Percentiles rank a stretch among this genome's conserved stretches.
Evolutionary conservation across 2,113 vertebrate genomes (phyloP).

Genomic region (Sclerurus mexicanus): DNA sequence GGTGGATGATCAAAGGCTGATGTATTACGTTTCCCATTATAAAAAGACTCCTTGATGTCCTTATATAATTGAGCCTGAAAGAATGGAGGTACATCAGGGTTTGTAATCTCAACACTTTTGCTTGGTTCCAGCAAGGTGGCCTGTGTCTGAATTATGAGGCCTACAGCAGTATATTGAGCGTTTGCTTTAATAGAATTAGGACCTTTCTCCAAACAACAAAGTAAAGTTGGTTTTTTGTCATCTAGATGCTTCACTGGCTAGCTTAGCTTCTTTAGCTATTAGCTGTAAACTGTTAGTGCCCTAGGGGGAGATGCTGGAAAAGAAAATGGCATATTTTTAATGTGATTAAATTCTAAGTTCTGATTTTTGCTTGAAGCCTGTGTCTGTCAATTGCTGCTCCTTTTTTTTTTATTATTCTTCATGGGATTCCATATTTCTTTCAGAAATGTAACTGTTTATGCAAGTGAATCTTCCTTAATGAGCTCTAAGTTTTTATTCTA

Average conservation of each 20-base stretch:
- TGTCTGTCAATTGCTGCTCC: slow-evolving; percentile 71
- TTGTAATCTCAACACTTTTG: not conserved
- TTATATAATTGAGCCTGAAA: not conserved
- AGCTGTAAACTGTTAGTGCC: slow-evolving; percentile 59
- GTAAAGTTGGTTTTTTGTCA: not conserved
- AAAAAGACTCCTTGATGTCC: not conserved
- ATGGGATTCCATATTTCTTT: slow-evolving; percentile 70
- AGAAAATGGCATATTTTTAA: slow-evolving; percentile 55
- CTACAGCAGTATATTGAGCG: not conserved
- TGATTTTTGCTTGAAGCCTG: slow-evolving; percentile 72
- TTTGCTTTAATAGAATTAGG: not conserved
- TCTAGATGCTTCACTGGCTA: not conserved
- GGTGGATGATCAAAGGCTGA: not conserved
- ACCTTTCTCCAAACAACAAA: not conserved
- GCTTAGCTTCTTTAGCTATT: slow-evolving; percentile 35
- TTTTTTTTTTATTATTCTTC: slow-evolving; percentile 51
- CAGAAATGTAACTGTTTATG: slow-evolving; percentile 75
- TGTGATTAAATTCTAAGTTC: slow-evolving; percentile 64
- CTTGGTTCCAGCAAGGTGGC: not conserved
- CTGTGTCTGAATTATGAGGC: not conserved
- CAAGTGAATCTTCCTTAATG: slow-evolving; percentile 72
- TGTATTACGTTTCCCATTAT: not conserved
- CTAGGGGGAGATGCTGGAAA: slow-evolving; percentile 69
- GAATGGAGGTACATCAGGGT: not conserved
- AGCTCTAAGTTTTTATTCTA: slow-evolving; percentile 68